Percentiles rank a stretch among this genome's conserved stretches.
Conservation (phyloP, 1,140 invertebrate genomes). For the Drosophila auraria region DNA sequence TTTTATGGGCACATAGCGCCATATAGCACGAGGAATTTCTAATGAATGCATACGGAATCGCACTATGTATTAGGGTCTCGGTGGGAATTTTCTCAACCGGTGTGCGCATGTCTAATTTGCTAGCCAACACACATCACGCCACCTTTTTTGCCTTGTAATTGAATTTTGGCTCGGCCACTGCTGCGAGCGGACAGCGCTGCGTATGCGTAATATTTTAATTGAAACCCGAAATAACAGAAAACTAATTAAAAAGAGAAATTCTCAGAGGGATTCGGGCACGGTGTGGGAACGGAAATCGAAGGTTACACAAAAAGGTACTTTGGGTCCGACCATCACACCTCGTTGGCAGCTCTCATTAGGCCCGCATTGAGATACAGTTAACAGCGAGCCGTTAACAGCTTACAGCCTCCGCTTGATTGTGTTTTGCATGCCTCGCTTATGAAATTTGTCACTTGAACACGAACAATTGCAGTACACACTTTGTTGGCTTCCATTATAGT, state of each 20-base stretch:
- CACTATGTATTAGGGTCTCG: background rate
- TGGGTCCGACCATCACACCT: constrained; percentile 26
- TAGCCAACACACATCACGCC: constrained; percentile 71
- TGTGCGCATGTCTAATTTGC: constrained; percentile 42
- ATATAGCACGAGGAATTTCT: constrained; percentile 14
- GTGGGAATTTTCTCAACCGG: constrained; percentile 24
- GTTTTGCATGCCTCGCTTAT: constrained; percentile 39
- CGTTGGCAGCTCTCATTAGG: constrained; percentile 3
- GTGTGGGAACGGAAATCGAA: constrained; percentile 7
- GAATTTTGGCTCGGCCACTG: constrained; percentile 9
- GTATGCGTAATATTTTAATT: constrained; percentile 68
- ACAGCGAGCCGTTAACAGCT: constrained; percentile 16
- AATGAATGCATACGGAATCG: constrained; percentile 29
- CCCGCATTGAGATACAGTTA: constrained; percentile 32
- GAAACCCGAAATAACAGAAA: constrained; percentile 39
- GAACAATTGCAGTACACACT: constrained; percentile 68
- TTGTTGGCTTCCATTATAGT: constrained; percentile 65
- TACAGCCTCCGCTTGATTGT: constrained; percentile 3
- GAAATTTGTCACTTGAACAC: constrained; percentile 52
- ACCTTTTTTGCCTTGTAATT: constrained; percentile 39
- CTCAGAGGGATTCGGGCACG: background rate
- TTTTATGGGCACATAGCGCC: constrained; percentile 5
- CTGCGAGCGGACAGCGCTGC: constrained; percentile 22
- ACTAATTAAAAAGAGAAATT: constrained; percentile 33
- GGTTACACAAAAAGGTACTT: constrained; percentile 2